Evolutionary conservation across 2,888 invertebrate genomes (phyloP), one percentile per base, ranked within the genome.

Genomic region (Sminthurides aquaticus): DNA sequence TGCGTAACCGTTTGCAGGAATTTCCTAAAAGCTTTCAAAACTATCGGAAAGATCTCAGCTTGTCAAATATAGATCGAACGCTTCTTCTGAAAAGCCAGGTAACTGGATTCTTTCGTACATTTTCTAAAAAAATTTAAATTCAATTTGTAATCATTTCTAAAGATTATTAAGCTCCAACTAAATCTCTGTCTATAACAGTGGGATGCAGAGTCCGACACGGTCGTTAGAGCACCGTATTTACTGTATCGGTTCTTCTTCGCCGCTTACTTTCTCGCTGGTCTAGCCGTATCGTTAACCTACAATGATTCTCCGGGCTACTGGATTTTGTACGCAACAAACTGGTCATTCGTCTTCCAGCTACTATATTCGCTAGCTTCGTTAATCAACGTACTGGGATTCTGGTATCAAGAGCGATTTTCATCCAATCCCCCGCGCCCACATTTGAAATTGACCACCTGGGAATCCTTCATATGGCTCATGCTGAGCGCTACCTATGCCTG

Each of bases 391-490:
- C n/a, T 26, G 20, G 11, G 24, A 25, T 62, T 62, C 25, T 62
- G 56, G 56, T 18, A 2, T 1, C 56, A 55, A 20, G 55, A 62
- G 25, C 22, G 15, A 2, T 43, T 20, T 11, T 34, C 27, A 1
- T 18, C 20, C 22, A 34, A 26, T n/a, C 48, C n/a, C 3, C 62
- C 62, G 18, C 56, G 20, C 26, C 56, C 54, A 25, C 62, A 62
- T 48, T n/a, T 55, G 3, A 43, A 62, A 20, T 18, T 62, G 1
- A 56, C 34, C 25, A 34, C 48, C 26, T 56, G 34, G 1, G 62
- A 62, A 26, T 56, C 56, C 3, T 1, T n/a, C n/a, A 56, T 62
- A 43, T 62, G 62, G 62, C 56, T 62, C 62, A 24, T 24, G 5
- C 34, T 56, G 11, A 56, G 48, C 43, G 18, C 48, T 18, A 3